Base-by-base conservation (phyloP, 2,113 vertebrate species). In the Chunga burmeisteri region DNA sequence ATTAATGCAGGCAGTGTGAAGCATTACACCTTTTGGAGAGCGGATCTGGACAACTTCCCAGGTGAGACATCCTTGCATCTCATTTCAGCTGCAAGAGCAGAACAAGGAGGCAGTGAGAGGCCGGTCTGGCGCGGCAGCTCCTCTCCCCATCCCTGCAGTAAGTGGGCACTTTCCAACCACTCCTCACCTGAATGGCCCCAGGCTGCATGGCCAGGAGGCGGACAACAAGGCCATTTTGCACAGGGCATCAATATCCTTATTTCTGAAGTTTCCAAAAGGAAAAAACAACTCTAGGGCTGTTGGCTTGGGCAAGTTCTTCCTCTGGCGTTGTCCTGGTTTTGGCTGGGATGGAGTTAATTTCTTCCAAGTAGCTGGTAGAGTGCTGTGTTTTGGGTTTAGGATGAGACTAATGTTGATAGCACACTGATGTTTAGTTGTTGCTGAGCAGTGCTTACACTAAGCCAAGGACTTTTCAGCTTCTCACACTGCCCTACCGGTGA, bases 31-130 rank as follows among this genome's bases (percentile, higher is more conserved):
- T 97, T 82, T 61, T 70, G 6, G 18, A 91, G 63, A 95, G 82
- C 7, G 38, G 40, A 46, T 78, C 93, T 97, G 96, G 94, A 83
- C 93, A 66, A 29, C n/a, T 79, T 95, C 92, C 91, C 96, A 88
- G 86, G 70, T 2, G 5, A 93, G 71, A 82, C 66, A 96, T 94
- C 79, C 91, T 80, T 67, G 85, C 68, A 88, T 96, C 79, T 96
- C 80, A 94, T 96, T 97, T 92, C 81, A 88, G 74, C 40, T 58
- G 38, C 38, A 81, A 46, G 78, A 61, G 36, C 44, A 67, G 68
- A 92, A 86, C 67, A 88, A 81, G 26, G 78, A 93, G 34, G 58
- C 71, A 68, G 49, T 53, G 44, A 84, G 50, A 77, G 70, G 77
- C 65, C 0, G 2, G 6, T 38, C 36, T 81, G 73, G 68, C 13